Base-by-base conservation (phyloP, 2,113 vertebrate species). In the Mormoops blainvillei region DNA sequence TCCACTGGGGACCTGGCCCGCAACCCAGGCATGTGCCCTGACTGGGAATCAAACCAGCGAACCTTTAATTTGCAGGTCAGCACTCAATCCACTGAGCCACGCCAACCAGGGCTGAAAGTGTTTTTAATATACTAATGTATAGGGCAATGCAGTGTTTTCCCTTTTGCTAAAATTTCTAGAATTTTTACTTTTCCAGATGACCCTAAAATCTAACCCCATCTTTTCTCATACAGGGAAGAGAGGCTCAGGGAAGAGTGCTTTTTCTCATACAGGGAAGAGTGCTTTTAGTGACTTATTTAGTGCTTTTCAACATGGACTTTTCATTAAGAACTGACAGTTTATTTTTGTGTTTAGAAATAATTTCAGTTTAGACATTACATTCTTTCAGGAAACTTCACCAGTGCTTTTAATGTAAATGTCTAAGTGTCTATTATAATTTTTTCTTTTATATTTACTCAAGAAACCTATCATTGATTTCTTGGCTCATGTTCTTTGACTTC, bases 271-370 rank as follows among this genome's bases (percentile, higher is more conserved):
- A 92, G 26, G 63, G 26, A 93, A 91, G n/a, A 78, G 26, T 74
- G 8, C 45, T 61, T 86, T 52, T 11, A 56, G 50, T 91, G 28
- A 50, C 4, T 16, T 81, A 84, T 93, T 87, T 71, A 45, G 36
- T n/a, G 14, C 26, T 84, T 87, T 52, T 71, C 43, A 67, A 11
- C 74, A 77, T 41, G 28, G 36, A 91, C 74, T 16, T 71, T 54
- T 93, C 48, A 67, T 63, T 84, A 65, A 83, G 19, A 65, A 74
- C 14, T 67, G 28, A 70, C 4, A 52, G 20, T 50, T 92, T 80
- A 74, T 81, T 88, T 85, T 61, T 77, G 88, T 52, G 24, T 94
- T 88, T 22, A 91, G 56, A 96, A 97, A 88, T 4, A 93, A 78
- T 45, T 84, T 91, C 19, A 81, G 19, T 76, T 87, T 95, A 94